Base-by-base conservation (phyloP, 2,797 vertebrate species). In the Mastacembelus armatus region DNA sequence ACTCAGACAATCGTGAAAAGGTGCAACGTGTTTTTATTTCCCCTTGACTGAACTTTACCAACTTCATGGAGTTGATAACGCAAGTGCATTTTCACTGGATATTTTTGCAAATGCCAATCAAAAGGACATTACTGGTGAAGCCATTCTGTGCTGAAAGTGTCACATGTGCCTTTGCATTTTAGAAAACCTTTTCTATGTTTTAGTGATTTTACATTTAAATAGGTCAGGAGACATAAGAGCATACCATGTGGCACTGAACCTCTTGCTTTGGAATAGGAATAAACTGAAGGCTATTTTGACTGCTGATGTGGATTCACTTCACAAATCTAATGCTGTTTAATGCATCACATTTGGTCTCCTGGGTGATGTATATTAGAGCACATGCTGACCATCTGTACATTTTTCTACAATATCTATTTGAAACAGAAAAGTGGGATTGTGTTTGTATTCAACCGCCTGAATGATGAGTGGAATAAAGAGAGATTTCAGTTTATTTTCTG, bases 1-100 rank as follows among this genome's bases (percentile, higher is more conserved):
- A 78, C 68, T 79, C 65, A 78, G 91, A 92, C 91, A 91, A 93
- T 93, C 85, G 21, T 62, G 12, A 75, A 77, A 56, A 63, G 56
- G 65, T 70, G 71, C 56, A 70, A 42, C 59, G n/a, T 40, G 44
- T 60, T 5, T 14, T 21, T 30, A 16, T 26, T 26, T 35, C 3
- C 16, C 14, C 15, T 12, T 24, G 15, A 73, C 30, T 59, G 47
- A 77, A 22, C 45, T 69, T 76, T 43, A 61, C 16, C 29, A 27
- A 27, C 50, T 52, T 68, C 10, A 43, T 7, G 5, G 64, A 32
- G 51, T n/a, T 26, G 52, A 50, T 10, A n/a, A 8, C 33, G 8
- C 38, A 18, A 64, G 58, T 74, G 42, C 55, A 26, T 78, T 74
- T 57, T 40, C 57, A 70, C 68, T 56, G 66, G 68, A 74, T 67